Base-by-base conservation (phyloP, 2,888 invertebrate genomes). In the Rugalucina vietnamica region DNA sequence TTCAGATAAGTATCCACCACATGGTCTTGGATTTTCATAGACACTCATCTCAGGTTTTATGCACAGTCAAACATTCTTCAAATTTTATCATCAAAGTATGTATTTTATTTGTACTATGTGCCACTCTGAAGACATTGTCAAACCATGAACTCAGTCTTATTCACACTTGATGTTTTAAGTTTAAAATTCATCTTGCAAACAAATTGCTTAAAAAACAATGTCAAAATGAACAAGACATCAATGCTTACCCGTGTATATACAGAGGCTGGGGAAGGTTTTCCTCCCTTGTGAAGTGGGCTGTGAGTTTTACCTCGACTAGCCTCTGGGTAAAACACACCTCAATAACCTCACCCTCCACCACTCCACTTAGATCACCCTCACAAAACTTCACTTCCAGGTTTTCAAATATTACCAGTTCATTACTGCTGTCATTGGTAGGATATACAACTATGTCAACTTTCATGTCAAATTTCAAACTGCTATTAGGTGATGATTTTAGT, bases 211-310 rank as follows among this genome's bases (percentile, higher is more conserved):
- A n/a, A n/a, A n/a, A n/a, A n/a, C n/a, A n/a, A n/a, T n/a, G n/a
- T n/a, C n/a, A n/a, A n/a, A n/a, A n/a, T n/a, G n/a, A n/a, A n/a
- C n/a, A n/a, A n/a, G n/a, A n/a, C n/a, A n/a, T n/a, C n/a, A n/a
- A n/a, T n/a, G n/a, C 80, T 71, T 84, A 87, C 87, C 87, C 87
- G 84, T 87, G 75, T 32, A 87, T 84, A 65, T 80, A 87, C 29
- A 49, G 75, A 69, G 49, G n/a, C 37, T 81, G 79, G 0, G 79
- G 79, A 24, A 83, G 78, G 57, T 71, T 73, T 18, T 36, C 54
- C 21, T 73, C 72, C 75, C 83, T 76, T 57, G 82, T 78, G 27
- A 88, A 50, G 27, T 86, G 84, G 1, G 87, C 86, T 43, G 79
- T 65, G 14, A 89, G 79, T 54, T 72, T 60, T 34, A 69, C 57